Conservation (phyloP, 2,113 vertebrate species). For the Glareola pratincola region DNA sequence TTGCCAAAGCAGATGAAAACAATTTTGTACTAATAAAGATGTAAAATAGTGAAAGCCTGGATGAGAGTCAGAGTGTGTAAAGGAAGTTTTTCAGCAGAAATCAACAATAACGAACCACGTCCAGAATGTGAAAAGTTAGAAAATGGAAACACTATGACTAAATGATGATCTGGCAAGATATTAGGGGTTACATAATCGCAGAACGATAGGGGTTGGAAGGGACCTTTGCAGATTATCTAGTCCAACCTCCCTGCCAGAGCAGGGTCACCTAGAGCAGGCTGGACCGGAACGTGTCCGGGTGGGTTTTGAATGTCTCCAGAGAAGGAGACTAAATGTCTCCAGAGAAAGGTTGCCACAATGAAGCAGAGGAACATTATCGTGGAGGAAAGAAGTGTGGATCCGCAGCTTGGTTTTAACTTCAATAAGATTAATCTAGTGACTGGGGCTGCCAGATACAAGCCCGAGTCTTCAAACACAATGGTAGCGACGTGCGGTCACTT, state of each 20-base stretch:
- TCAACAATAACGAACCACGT: background rate
- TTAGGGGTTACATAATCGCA: background rate
- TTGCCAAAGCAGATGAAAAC: constrained; percentile 4
- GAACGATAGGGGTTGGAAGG: background rate
- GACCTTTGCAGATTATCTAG: background rate
- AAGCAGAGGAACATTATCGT: background rate
- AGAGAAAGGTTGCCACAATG: background rate
- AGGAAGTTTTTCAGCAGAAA: background rate
- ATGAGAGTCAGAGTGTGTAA: background rate
- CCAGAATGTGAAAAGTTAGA: background rate
- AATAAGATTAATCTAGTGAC: background rate
- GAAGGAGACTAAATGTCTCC: background rate
- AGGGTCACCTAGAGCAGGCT: background rate
- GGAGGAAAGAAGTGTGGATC: background rate
- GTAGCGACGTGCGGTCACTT: background rate
- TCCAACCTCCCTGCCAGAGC: background rate
- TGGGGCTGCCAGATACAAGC: background rate
- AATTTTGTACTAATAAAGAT: background rate
- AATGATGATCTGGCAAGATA: background rate
- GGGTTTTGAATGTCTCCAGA: background rate
- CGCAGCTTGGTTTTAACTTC: background rate
- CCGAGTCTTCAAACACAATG: background rate
- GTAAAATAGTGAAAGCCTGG: background rate
- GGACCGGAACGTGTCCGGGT: background rate
- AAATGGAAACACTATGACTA: background rate